Evolutionary conservation across 2,888 invertebrate genomes (phyloP).

Genomic region (Geotrupes spiniger): DNA sequence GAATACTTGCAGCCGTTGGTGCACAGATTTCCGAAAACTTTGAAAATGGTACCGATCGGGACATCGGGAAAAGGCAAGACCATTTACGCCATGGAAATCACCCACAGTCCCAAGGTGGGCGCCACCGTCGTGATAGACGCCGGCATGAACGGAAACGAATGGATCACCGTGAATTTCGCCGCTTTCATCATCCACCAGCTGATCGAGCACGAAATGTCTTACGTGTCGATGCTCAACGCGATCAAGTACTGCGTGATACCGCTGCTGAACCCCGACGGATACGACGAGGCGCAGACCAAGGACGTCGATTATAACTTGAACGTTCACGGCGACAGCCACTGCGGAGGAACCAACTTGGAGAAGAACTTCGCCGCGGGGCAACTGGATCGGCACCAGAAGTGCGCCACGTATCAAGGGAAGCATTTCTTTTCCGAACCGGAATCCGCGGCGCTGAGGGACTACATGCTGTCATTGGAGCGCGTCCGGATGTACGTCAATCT

Average conservation of each 20-base stretch:
- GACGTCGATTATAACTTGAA: conserved; percentile 6
- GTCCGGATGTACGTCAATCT: conserved; percentile 15
- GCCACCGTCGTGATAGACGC: conserved; percentile 16
- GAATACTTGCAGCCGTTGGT: not conserved
- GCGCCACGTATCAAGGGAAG: not conserved
- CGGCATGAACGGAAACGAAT: conserved; percentile 19
- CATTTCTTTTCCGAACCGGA: conserved; percentile 13
- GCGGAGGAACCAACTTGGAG: conserved; percentile 6
- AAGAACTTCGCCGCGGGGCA: conserved; percentile 4
- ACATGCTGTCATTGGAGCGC: conserved; percentile 3
- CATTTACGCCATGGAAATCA: conserved; percentile 11
- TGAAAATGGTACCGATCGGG: conserved; percentile 13
- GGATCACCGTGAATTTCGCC: conserved; percentile 12
- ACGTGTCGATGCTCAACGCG: conserved; percentile 10
- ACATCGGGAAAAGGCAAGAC: conserved; percentile 4
- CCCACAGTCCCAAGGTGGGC: conserved; percentile 5
- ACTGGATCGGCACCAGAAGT: not conserved
- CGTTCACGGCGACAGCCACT: not conserved
- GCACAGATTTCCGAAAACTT: conserved; percentile 14
- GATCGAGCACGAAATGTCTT: not conserved
- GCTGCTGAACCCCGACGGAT: conserved; percentile 20
- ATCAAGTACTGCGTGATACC: conserved; percentile 15
- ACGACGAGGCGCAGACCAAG: conserved; percentile 6
- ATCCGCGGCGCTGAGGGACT: conserved; percentile 8
- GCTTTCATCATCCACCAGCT: conserved; percentile 11